Evolutionary conservation across 2,888 invertebrate genomes (phyloP).

Genomic region (Syrista parreyssii): DNA sequence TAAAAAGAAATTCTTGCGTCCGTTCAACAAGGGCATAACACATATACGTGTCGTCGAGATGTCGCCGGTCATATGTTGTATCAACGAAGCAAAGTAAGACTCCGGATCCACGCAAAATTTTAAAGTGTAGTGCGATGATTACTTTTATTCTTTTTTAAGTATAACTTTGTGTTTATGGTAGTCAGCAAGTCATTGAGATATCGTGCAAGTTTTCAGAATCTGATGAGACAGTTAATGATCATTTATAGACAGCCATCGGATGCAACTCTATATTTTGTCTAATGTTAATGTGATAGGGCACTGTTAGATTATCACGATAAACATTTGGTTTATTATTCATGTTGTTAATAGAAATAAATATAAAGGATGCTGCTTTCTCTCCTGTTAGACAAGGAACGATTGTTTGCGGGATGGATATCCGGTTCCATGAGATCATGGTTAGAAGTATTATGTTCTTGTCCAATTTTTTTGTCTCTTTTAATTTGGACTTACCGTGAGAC

Average conservation of each 20-base stretch:
- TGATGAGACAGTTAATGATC: background rate
- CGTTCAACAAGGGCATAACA: background rate
- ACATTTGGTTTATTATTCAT: background rate
- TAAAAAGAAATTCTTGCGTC: background rate
- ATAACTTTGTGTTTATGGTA: too few species aligned
- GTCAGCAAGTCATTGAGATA: background rate
- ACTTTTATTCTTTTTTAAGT: too few species aligned
- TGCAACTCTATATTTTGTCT: background rate
- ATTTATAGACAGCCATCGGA: background rate
- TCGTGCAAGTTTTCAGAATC: background rate
- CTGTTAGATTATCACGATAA: background rate
- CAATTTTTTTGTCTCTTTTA: background rate
- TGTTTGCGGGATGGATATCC: background rate
- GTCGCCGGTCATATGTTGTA: background rate
- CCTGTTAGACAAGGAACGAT: background rate
- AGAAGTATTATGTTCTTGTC: background rate
- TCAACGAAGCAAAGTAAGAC: background rate
- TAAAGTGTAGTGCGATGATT: background rate
- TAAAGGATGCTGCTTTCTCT: background rate
- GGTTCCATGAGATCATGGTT: background rate
- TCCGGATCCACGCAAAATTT: background rate
- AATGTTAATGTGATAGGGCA: too few species aligned
- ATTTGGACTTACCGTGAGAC: constrained; percentile 40
- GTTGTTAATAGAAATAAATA: background rate
- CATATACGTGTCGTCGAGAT: too few species aligned